Conservation (phyloP, 2,888 invertebrate genomes). For the Mythimna loreyi region DNA sequence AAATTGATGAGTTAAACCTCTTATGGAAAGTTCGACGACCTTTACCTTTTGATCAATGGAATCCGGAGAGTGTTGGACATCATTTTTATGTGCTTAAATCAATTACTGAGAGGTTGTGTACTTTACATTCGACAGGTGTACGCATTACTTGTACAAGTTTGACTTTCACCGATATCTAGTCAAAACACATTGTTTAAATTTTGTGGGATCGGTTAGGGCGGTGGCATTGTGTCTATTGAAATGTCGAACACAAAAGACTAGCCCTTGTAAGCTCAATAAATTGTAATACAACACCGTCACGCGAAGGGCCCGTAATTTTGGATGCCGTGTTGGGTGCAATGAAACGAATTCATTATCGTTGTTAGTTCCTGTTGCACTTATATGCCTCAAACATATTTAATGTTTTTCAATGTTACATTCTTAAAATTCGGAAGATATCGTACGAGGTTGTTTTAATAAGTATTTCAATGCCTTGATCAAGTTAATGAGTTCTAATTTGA, state of each 20-base stretch:
- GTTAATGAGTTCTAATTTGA: conserved; percentile 51
- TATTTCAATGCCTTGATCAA: conserved; percentile 36
- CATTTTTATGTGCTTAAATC: conserved; percentile 21
- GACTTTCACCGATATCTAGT: conserved; percentile 69
- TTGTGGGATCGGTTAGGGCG: conserved; percentile 79
- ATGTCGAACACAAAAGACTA: conserved; percentile 76
- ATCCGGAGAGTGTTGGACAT: conserved; percentile 40
- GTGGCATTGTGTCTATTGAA: conserved; percentile 78
- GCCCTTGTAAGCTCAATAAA: conserved; percentile 75
- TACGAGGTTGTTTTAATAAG: conserved; percentile 19
- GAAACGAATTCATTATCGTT: conserved; percentile 56
- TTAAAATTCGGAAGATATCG: conserved; percentile 24
- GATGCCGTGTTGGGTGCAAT: conserved; percentile 58
- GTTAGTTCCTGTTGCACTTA: conserved; percentile 53
- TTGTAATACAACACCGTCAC: conserved; percentile 79
- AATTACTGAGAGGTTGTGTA: conserved; percentile 30
- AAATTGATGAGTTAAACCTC: conserved; percentile 67
- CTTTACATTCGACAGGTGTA: conserved; percentile 48
- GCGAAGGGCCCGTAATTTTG: conserved; percentile 74
- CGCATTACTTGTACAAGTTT: conserved; percentile 55
- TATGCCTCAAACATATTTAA: conserved; percentile 25
- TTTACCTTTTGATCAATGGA: conserved; percentile 62
- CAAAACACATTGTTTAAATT: conserved; percentile 76
- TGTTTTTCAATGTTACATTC: conserved; percentile 9
- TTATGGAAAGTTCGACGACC: conserved; percentile 70